phyloP scores from a whole-genome alignment of 2,888 invertebrate genomes.

The Stramonita haemastoma region DNA sequence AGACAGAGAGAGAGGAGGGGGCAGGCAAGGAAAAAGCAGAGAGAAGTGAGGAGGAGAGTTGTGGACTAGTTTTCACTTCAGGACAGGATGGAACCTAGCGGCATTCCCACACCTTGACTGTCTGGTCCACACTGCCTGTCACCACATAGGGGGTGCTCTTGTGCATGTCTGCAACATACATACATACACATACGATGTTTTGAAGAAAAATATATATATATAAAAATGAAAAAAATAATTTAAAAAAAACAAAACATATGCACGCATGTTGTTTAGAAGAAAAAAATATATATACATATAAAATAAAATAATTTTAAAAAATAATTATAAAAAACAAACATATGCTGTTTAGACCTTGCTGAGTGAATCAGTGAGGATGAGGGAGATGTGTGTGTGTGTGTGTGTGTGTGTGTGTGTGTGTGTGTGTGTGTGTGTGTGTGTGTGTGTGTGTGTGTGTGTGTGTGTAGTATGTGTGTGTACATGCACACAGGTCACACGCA shows the following conservation, averaged over 20 bases:
- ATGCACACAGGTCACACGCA: no score
- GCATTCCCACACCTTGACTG: slow-evolving; percentile 99
- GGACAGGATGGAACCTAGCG: slow-evolving; percentile 82
- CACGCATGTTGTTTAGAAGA: no score
- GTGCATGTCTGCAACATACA: slow-evolving; percentile 91
- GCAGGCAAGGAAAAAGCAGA: background rate
- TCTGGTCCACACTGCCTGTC: slow-evolving; percentile 99
- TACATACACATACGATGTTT: no score
- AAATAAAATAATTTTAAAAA: no score
- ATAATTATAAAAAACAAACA: no score
- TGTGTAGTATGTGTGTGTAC: no score
- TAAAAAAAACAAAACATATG: no score
- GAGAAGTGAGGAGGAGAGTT: background rate
- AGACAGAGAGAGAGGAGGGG: background rate
- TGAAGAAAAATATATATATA: no score
- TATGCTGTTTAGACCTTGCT: no score
- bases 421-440: background rate
- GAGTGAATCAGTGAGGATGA: background rate
- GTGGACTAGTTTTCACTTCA: background rate
- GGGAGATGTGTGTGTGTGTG: background rate
- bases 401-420: slow-evolving; percentile 14
- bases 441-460: background rate
- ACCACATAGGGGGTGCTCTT: slow-evolving; percentile 97
- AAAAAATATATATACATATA: no score
- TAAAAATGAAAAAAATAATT: no score